Conservation (phyloP, 2,888 invertebrate genomes). For the Rapana venosa region DNA sequence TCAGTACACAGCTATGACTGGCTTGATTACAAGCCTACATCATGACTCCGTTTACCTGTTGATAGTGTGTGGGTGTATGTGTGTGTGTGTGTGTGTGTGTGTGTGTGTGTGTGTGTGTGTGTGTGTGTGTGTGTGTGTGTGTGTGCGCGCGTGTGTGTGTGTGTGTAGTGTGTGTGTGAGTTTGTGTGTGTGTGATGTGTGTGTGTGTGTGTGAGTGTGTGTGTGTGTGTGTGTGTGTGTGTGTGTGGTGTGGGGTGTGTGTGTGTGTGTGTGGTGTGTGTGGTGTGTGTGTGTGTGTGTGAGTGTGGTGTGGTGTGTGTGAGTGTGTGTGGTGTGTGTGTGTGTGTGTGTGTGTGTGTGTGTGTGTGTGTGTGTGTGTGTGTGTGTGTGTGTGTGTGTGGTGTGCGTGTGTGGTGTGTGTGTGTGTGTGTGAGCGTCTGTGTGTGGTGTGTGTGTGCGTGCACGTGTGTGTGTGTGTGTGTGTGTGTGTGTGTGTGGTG, state of each 20-base stretch:
- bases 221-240: conserved; percentile 32
- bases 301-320: too few relatives aligned
- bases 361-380: conserved; percentile 28
- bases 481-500: conserved; percentile 26
- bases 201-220: background rate
- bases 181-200: conserved; percentile 32
- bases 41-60: too few relatives aligned
- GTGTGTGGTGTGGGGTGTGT: conserved; percentile 27
- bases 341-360: conserved; percentile 32
- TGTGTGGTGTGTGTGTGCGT: too few relatives aligned
- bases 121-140: conserved; percentile 19
- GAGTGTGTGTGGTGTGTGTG: conserved; percentile 11
- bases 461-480: conserved; percentile 26
- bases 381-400: conserved; percentile 26
- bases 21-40: too few relatives aligned
- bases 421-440: conserved; percentile 28
- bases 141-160: conserved; percentile 27
- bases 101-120: conserved; percentile 22
- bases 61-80: too few relatives aligned
- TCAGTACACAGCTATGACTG: too few relatives aligned
- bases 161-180: conserved; percentile 9
- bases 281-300: too few relatives aligned
- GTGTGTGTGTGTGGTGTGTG: conserved; percentile 27
- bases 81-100: conserved; percentile 28
- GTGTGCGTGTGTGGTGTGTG: conserved; percentile 5